Conservation (phyloP, 2,797 vertebrate genomes). For the Mormyrops attenuatus region DNA sequence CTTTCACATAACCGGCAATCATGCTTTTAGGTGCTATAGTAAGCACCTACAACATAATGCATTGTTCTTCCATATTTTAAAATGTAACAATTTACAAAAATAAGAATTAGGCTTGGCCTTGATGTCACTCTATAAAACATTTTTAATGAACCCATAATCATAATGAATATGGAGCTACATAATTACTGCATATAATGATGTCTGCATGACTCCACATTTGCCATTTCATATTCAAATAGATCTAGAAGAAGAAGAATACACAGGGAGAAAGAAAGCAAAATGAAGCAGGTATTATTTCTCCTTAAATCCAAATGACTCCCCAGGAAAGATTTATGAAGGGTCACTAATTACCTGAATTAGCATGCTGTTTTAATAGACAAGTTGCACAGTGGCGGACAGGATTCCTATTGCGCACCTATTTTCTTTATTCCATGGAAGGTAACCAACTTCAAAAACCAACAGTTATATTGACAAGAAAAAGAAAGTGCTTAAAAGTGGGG, state of each 20-base stretch:
- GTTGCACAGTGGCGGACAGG: constrained; percentile 40
- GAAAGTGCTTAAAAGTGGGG: neutral
- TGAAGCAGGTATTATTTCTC: neutral
- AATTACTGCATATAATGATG: constrained; percentile 10
- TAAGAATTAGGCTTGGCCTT: neutral
- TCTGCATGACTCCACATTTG: neutral
- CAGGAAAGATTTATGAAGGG: constrained; percentile 36
- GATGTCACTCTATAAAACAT: neutral
- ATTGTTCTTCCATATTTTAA: constrained; percentile 2
- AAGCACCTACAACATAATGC: neutral
- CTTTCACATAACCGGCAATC: neutral
- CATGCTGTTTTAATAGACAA: constrained; percentile 41
- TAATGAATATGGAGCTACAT: neutral
- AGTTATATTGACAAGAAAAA: neutral
- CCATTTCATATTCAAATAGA: neutral
- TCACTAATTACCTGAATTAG: constrained; percentile 45
- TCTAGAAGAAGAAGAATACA: neutral
- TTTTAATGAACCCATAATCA: constrained; percentile 1
- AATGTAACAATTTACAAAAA: constrained; percentile 2
- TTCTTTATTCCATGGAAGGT: constrained; percentile 29
- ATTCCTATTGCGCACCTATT: constrained; percentile 41
- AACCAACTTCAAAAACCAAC: neutral
- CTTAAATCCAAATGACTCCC: constrained; percentile 15
- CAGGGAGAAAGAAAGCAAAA: neutral
- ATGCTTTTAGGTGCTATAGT: neutral